Conservation (phyloP, 2,113 vertebrate genomes). For the Triplophysa siluroides region DNA sequence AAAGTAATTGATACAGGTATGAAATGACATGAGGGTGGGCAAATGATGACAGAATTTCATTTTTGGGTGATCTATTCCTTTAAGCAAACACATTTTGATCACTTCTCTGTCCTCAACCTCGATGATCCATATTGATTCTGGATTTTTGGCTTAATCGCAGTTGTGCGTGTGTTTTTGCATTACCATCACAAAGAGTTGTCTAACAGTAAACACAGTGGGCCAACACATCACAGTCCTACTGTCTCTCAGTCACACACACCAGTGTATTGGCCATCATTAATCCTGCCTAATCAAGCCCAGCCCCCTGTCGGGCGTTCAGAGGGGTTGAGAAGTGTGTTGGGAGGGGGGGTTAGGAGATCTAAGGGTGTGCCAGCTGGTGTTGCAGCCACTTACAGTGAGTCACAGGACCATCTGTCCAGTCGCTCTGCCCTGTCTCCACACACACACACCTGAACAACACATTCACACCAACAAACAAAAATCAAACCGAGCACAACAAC, state of each 20-base stretch:
- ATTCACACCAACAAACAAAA: constrained; percentile 13
- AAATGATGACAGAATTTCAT: too few species aligned
- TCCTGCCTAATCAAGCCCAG: constrained; percentile 76
- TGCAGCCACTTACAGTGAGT: constrained; percentile 72
- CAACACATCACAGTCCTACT: constrained; percentile 58
- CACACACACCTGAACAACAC: constrained; percentile 37
- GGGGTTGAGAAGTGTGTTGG: constrained; percentile 51
- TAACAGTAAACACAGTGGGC: constrained; percentile 72
- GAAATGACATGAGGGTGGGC: too few species aligned
- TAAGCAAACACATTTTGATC: too few species aligned
- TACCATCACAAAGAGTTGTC: constrained; percentile 73
- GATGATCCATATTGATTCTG: background rate
- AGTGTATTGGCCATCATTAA: constrained; percentile 68
- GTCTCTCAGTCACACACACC: constrained; percentile 54
- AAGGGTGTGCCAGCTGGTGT: constrained; percentile 73
- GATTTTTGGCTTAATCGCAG: background rate
- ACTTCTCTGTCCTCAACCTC: background rate
- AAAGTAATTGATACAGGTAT: too few species aligned
- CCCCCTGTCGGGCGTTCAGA: constrained; percentile 67
- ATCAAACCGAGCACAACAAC: background rate
- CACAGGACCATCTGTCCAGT: constrained; percentile 76
- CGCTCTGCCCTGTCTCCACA: constrained; percentile 12
- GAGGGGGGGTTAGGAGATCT: constrained; percentile 49
- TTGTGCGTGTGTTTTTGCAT: constrained; percentile 39
- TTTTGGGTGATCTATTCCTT: too few species aligned